Evolutionary conservation across 2,797 vertebrate species (phyloP), one percentile per base, ranked within the genome.

Genomic region (Neosalanx taihuensis): DNA sequence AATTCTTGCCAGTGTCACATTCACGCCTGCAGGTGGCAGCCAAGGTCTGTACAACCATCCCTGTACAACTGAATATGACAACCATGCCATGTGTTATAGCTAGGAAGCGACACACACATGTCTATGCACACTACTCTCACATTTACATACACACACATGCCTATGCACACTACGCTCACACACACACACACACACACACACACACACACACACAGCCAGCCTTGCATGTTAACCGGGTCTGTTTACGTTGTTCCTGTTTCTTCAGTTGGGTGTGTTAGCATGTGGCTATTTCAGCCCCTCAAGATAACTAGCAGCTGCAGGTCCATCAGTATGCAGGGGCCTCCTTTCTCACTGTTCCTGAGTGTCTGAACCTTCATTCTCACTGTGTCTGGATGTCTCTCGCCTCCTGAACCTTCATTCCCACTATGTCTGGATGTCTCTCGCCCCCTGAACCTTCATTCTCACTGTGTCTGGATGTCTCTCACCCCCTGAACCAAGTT

Each of bases 1-100:
- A 57, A 26, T 29, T 31, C 0, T 29, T 17, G 9, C 13, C 26
- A 18, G 13, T 53, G 17, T 13, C 41, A 31, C n/a, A 26, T 23
- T n/a, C 7, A 58, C 59, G 67, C 84, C 88, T 86, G 33, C 73
- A 91, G 90, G 88, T 82, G 90, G 87, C 89, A 90, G 78, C 67
- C 84, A 87, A 80, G 82, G 77, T 75, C 72, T 83, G 58, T 35
- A 62, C 76, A 72, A 3, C 29, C 20, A 37, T 77, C 82, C 5
- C 67, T 23, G 41, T 46, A 1, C 13, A 12, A 46, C 41, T 46
- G 12, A 46, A 46, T 46, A 46, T 12, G 1, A 46, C 7, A 12
- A 46, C 9, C 1, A 13, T 12, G 9, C 41, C 9, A 9, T 46
- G 41, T 9, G 37, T 41, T 41, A 41, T 41, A 41, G 9, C 37